phyloP scores from a whole-genome alignment of 2,113 vertebrate species.

The Daphoenositta chrysoptera region DNA sequence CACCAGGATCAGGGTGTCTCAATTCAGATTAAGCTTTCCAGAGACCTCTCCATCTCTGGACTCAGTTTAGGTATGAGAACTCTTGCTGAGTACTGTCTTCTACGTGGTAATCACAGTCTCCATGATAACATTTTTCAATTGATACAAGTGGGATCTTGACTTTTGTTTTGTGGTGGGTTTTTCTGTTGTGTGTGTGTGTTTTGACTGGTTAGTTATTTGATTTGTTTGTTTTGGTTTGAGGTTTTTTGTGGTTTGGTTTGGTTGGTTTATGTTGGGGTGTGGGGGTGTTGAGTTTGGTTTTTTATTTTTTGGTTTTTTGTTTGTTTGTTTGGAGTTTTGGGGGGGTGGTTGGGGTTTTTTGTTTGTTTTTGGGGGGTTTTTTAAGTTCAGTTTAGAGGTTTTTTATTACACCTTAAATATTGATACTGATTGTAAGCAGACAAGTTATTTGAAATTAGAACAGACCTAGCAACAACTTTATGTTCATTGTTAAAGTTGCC shows the following conservation, averaged over 20 bases:
- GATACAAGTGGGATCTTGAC: neutral
- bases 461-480: neutral
- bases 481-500: neutral
- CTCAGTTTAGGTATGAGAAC: neutral
- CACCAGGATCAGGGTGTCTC: neutral
- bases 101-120: neutral
- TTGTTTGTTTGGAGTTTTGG: neutral
- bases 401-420: neutral
- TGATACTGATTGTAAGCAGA: neutral
- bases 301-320: too few species aligned
- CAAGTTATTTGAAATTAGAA: neutral
- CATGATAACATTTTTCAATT: neutral
- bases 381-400: neutral
- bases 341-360: rapidly evolving
- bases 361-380: neutral
- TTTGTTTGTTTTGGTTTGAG: neutral
- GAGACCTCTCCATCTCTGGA: neutral
- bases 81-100: neutral
- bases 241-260: neutral
- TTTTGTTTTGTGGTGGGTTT: neutral
- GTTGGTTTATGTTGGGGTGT: neutral
- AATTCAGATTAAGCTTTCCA: neutral
- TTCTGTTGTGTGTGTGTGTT: neutral
- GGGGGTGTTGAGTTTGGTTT: neutral
- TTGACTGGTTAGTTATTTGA: neutral